phyloP scores from a whole-genome alignment of 1,140 invertebrate genomes.

The Oreohelix idahoensis region DNA sequence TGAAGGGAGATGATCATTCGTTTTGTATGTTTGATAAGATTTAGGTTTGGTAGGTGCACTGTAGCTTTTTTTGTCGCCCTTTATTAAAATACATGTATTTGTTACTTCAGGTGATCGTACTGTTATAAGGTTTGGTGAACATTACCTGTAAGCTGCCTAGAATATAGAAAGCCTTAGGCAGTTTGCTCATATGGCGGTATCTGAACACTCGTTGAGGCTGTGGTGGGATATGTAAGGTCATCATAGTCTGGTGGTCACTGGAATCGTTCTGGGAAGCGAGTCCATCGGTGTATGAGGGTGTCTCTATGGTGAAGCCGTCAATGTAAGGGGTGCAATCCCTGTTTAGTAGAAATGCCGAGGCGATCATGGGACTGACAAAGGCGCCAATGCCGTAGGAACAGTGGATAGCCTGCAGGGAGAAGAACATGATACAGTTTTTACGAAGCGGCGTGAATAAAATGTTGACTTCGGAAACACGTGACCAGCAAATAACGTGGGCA shows the following conservation, averaged over 20 bases:
- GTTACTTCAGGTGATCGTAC: no score
- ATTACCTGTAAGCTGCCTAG: conserved; percentile 73
- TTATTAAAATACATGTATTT: no score
- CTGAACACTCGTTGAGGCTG: conserved; percentile 55
- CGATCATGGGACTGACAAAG: conserved; percentile 76
- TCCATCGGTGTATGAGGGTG: conserved; percentile 2
- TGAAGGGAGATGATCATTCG: no score
- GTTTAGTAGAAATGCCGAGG: conserved; percentile 75
- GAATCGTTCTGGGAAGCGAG: conserved; percentile 7
- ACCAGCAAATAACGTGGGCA: no score
- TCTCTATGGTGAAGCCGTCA: conserved; percentile 57
- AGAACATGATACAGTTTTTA: no score
- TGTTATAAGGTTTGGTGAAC: neutral
- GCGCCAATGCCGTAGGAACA: conserved; percentile 76
- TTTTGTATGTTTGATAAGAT: no score
- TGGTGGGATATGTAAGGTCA: conserved; percentile 48
- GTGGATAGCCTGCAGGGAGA: conserved; percentile 72
- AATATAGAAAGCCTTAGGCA: conserved; percentile 75
- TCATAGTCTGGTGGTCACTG: neutral
- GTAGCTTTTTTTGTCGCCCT: no score
- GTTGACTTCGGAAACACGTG: no score
- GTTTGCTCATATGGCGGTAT: conserved; percentile 65
- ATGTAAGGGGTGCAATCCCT: conserved; percentile 69
- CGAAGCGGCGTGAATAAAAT: no score
- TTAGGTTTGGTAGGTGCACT: no score